Evolutionary conservation across 2,797 vertebrate genomes (phyloP), one percentile per base, ranked within the genome.

Genomic region (Zenarchopterus dispar): DNA sequence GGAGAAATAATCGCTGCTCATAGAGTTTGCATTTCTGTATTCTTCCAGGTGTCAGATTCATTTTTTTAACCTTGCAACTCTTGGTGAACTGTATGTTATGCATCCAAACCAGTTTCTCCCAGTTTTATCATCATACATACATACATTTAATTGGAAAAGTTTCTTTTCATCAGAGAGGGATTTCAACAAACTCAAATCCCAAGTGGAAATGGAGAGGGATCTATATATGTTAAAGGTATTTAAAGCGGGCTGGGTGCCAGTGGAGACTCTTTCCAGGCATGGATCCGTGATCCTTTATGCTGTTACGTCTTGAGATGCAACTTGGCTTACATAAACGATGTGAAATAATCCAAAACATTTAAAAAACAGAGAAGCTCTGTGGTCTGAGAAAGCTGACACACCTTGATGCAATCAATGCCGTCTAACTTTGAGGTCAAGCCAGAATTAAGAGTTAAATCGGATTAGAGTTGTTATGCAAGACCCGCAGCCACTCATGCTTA

Each of bases 401-500:
- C 62, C 24, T 67, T 10, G 16, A 16, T 53, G 64, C 79, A 76
- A 84, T 78, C 60, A 72, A 63, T 84, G 81, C 52, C 53, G 78
- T 87, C 51, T 65, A 50, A 77, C 73, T 67, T n/a, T 24, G 4
- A 80, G 73, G 74, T 79, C 71, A 78, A 66, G 26, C 18, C 41
- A 60, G 68, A 63, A 67, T 56, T 55, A 63, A 36, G 55, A 61
- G 52, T 80, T 80, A 84, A 72, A 76, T 70, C 45, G 10, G 86
- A 64, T 89, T 84, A 84, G 1, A 46, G 47, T 47, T 63, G 60
- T 91, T 89, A 89, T 45, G 83, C 53, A 89, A 86, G 3, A 68
- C 59, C 43, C 26, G 55, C 49, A 70, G 65, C 56, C 33, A 50
- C 18, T 15, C 36, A 15, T 16, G 36, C 13, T 15, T 15, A 39